phyloP scores from a whole-genome alignment of 1,140 invertebrate genomes.

The Lineus longissimus region DNA sequence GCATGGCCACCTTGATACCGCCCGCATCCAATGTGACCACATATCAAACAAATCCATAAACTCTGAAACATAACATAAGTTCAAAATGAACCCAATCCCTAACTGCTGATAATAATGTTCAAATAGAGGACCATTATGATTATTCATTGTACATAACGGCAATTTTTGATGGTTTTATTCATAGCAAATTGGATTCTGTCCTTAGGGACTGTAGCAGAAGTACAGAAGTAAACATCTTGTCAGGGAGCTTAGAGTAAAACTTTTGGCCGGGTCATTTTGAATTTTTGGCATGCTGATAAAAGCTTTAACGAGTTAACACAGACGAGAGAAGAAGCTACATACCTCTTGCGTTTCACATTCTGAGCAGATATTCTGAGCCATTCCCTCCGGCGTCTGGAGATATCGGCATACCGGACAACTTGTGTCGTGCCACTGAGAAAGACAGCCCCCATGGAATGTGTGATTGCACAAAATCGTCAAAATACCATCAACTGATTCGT shows the following conservation, averaged over 20 bases:
- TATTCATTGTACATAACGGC: no score
- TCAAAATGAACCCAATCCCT: no score
- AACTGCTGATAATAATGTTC: no score
- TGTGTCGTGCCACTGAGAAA: constrained; percentile 94
- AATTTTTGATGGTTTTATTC: no score
- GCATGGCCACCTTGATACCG: constrained; percentile 72
- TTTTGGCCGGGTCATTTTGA: no score
- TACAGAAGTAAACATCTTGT: no score
- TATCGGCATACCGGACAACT: constrained; percentile 59
- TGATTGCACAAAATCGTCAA: constrained; percentile 98
- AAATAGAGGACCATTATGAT: no score
- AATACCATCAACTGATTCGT: constrained; percentile 95
- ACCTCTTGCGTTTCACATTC: constrained; percentile 68
- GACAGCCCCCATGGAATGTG: constrained; percentile 90
- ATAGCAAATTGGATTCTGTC: no score
- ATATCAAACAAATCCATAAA: constrained; percentile 98
- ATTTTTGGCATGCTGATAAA: no score
- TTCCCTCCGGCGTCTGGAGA: constrained; percentile 85
- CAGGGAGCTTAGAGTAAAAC: no score
- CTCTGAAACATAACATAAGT: constrained; percentile 58
- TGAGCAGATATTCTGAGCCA: constrained; percentile 77
- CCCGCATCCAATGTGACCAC: constrained; percentile 96
- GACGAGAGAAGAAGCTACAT: constrained; percentile 7
- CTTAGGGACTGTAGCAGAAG: no score
- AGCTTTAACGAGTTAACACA: neutral